phyloP scores from a whole-genome alignment of 2,113 vertebrate genomes.

The Bagarius yarrelli region DNA sequence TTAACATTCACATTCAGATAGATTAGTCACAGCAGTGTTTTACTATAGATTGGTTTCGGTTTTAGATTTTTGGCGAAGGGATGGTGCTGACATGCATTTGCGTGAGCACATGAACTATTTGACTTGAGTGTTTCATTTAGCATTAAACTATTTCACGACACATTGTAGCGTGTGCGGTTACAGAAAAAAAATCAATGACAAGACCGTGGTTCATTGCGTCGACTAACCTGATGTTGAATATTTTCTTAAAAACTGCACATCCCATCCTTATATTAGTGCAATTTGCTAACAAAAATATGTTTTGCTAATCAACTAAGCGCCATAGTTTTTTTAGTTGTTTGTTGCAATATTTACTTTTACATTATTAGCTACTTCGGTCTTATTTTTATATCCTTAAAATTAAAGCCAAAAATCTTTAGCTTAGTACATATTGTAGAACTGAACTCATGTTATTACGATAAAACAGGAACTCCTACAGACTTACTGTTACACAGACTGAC shows the following conservation, averaged over 20 bases:
- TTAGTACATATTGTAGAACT: not conserved
- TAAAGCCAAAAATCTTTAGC: not conserved
- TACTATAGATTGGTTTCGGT: not conserved
- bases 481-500: not conserved
- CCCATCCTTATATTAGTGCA: not conserved
- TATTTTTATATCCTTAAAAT: not conserved
- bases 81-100: conserved; percentile 5
- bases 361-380: not conserved
- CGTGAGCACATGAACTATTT: not conserved
- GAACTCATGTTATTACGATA: too few relatives aligned
- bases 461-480: not conserved
- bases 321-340: not conserved
- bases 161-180: not conserved
- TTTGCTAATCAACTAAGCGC: not conserved
- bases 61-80: not conserved
- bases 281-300: not conserved
- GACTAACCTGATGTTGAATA: not conserved
- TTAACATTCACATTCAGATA: conserved; percentile 37
- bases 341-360: not conserved
- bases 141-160: not conserved
- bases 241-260: not conserved
- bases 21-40: conserved; percentile 28
- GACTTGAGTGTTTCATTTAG: not conserved
- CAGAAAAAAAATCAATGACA: not conserved
- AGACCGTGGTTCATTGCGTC: not conserved